phyloP scores from a whole-genome alignment of 2,888 invertebrate genomes.

The Siphonodentalium dalli region DNA sequence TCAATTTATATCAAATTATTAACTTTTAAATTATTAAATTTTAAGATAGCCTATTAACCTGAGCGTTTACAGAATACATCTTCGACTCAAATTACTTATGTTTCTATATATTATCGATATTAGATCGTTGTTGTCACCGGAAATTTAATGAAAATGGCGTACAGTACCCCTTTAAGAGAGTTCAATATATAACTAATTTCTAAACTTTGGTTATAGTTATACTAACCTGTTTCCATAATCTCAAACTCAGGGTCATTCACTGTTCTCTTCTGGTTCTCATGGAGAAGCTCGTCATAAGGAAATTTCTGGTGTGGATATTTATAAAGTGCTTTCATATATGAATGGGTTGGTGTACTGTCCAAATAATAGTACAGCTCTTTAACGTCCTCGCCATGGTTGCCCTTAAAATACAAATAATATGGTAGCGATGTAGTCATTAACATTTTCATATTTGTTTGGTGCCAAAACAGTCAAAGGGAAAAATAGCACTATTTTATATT shows the following conservation, averaged over 20 bases:
- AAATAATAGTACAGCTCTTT: slow-evolving; percentile 65
- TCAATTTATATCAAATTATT: no score
- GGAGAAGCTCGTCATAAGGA: slow-evolving; percentile 54
- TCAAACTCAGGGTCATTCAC: slow-evolving; percentile 58
- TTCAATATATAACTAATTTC: no score
- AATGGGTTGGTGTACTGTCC: slow-evolving; percentile 60
- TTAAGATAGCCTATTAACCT: no score
- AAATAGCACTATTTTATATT: no score
- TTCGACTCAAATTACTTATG: no score
- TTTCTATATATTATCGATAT: no score
- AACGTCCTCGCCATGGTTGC: slow-evolving; percentile 66
- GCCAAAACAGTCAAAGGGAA: no score
- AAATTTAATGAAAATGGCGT: no score
- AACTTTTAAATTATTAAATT: no score
- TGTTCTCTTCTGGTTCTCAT: slow-evolving; percentile 42
- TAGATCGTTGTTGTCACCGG: no score
- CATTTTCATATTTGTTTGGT: neutral
- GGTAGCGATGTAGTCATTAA: neutral
- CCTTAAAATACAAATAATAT: slow-evolving; percentile 40
- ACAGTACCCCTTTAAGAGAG: no score
- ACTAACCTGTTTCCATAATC: slow-evolving; percentile 60
- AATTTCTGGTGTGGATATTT: slow-evolving; percentile 61
- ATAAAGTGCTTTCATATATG: slow-evolving; percentile 63
- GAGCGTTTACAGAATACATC: no score
- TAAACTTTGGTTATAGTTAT: neutral